These are phyloP conservation scores for Corvus hawaiiensis DNA, from an alignment of 2,113 vertebrate genomes.

Conservation along the genomic window DNA sequence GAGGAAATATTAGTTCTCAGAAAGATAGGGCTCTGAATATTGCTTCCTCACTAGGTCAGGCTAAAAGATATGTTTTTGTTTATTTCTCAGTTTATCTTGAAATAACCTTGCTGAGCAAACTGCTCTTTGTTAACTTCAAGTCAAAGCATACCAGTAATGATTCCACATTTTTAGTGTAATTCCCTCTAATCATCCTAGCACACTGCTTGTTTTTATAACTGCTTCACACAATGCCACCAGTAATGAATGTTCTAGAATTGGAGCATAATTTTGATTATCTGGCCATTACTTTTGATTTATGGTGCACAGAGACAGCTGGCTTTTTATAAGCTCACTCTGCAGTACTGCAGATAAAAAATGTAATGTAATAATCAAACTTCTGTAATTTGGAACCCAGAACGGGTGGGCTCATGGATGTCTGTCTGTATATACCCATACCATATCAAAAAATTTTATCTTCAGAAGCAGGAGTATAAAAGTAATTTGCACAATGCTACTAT, in stretches of 20 bases:
- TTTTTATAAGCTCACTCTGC: conserved; percentile 59
- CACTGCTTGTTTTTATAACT: conserved; percentile 29
- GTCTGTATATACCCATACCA: not conserved
- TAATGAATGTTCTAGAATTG: conserved; percentile 64
- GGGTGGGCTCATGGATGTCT: conserved; percentile 6
- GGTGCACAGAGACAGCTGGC: conserved; percentile 45
- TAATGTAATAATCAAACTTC: conserved; percentile 59
- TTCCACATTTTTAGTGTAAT: conserved; percentile 19
- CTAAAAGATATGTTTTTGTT: conserved; percentile 13
- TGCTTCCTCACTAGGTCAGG: not conserved
- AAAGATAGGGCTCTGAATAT: not conserved
- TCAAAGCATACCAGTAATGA: conserved; percentile 11
- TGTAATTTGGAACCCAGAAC: conserved; percentile 7
- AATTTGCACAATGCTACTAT: conserved; percentile 30
- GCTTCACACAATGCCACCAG: conserved; percentile 27
- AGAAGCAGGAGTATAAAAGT: conserved; percentile 7
- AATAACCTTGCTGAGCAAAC: conserved; percentile 21
- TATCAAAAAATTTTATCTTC: conserved; percentile 40
- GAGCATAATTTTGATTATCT: conserved; percentile 65
- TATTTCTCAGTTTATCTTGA: conserved; percentile 32
- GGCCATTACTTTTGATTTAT: conserved; percentile 68
- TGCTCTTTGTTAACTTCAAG: conserved; percentile 1
- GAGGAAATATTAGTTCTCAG: not conserved
- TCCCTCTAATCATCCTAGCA: conserved; percentile 29
- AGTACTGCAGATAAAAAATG: conserved; percentile 62